Evolutionary conservation across 2,888 invertebrate species (phyloP).

Genomic region (Dynastes hyllus): DNA sequence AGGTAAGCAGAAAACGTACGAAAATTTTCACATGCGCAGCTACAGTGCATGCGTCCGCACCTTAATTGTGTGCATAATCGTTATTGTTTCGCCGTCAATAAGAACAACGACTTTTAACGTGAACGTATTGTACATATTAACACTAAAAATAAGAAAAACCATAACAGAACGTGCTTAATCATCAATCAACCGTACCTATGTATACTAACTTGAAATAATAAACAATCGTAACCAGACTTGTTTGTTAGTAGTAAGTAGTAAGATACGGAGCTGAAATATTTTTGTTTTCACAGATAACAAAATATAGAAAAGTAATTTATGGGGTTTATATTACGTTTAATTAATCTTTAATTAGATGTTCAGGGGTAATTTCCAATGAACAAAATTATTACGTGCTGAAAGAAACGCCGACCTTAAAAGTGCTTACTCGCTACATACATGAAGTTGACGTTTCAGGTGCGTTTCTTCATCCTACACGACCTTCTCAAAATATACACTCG

Average conservation of each 20-base stretch:
- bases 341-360: conserved; percentile 11
- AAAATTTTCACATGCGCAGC: background rate
- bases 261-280: conserved; percentile 24
- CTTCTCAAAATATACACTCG: conserved; percentile 18
- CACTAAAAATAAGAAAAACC: conserved; percentile 31
- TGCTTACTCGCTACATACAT: background rate
- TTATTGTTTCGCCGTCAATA: conserved; percentile 20
- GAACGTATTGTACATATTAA: conserved; percentile 34
- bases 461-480: conserved; percentile 2
- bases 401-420: conserved; percentile 15
- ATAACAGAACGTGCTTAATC: conserved; percentile 37
- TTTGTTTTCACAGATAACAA: conserved; percentile 23
- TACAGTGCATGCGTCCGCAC: background rate
- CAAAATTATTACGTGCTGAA: conserved; percentile 20
- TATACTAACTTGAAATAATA: conserved; percentile 31
- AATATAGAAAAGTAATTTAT: conserved; percentile 5
- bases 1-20: background rate
- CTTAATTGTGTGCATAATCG: conserved; percentile 24
- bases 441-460: background rate
- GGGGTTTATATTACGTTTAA: conserved; percentile 6
- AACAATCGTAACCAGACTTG: conserved; percentile 26
- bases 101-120: conserved; percentile 21
- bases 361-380: background rate
- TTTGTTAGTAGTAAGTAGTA: conserved; percentile 3
- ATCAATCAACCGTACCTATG: conserved; percentile 16